Percentiles rank a stretch among this genome's conserved stretches.
Evolutionary conservation across 2,113 vertebrate genomes (phyloP).

Genomic region (Tursiops truncatus): DNA sequence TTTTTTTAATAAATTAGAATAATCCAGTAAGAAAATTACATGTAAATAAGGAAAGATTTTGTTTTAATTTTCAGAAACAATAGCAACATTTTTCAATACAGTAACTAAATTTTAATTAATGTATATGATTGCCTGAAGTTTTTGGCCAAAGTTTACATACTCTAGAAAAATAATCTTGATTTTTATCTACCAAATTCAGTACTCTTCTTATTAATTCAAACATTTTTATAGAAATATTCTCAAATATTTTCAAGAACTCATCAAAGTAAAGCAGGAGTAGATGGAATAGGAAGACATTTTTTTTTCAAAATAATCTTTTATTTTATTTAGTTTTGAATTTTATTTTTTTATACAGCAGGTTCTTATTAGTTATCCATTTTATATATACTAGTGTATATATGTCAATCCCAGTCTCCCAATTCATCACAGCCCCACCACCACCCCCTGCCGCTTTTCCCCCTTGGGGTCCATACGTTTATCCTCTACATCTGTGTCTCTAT

Average conservation of each 20-base stretch:
- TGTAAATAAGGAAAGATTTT: neutral
- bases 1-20: neutral
- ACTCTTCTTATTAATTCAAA: neutral
- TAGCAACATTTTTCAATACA: neutral
- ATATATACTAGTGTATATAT: no score
- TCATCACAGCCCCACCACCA: no score
- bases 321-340: no score
- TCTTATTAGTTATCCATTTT: no score
- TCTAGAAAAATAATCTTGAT: neutral
- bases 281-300: neutral
- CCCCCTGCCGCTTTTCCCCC: no score
- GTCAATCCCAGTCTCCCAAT: no score
- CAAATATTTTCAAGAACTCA: neutral
- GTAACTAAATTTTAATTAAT: neutral
- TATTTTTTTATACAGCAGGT: no score
- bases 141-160: neutral
- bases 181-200: conserved; percentile 37
- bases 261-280: neutral
- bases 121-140: neutral
- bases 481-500: no score
- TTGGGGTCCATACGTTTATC: no score
- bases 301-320: no score
- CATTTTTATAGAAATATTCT: neutral
- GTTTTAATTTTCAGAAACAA: neutral
- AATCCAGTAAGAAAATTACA: neutral